These are phyloP conservation scores for Ochropacha duplaris DNA, from an alignment of 2,888 invertebrate genomes.

Conservation along the genomic window DNA sequence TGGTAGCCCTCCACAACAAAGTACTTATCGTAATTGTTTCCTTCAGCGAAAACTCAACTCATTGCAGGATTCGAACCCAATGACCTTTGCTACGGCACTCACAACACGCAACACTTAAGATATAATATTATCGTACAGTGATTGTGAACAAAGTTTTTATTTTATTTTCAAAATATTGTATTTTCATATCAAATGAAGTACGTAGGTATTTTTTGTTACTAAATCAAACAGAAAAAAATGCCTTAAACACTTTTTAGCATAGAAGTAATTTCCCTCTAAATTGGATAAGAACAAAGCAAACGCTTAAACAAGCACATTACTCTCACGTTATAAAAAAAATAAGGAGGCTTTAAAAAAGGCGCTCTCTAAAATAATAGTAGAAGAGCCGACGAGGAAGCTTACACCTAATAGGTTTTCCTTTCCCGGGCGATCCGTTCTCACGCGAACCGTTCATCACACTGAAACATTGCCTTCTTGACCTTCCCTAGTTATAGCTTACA, in stretches of 20 bases:
- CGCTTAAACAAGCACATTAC: constrained; percentile 3
- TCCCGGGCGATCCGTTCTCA: constrained; percentile 4
- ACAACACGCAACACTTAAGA: neutral
- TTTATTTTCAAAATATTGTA: constrained; percentile 16
- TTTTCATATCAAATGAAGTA: constrained; percentile 20
- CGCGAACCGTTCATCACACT: constrained; percentile 8
- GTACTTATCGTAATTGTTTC: too few relatives aligned
- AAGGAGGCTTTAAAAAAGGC: neutral
- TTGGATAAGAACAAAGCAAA: constrained; percentile 4
- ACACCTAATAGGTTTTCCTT: neutral
- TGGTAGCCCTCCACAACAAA: too few relatives aligned
- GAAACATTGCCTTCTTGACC: constrained; percentile 8
- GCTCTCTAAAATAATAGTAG: neutral
- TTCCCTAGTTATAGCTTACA: neutral
- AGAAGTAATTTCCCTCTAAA: constrained; percentile 4
- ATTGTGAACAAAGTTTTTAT: neutral
- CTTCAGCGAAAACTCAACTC: too few relatives aligned
- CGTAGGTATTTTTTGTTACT: neutral
- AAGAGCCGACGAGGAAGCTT: neutral
- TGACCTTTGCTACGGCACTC: neutral
- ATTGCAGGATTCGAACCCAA: too few relatives aligned
- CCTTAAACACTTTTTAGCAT: neutral
- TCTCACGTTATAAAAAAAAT: constrained; percentile 1
- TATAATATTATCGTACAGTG: neutral
- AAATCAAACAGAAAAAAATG: neutral